Percentiles rank a stretch among this genome's conserved stretches.
These are phyloP conservation scores for Tinea pellionella DNA, from an alignment of 2,888 invertebrate species.

Conservation along the genomic window DNA sequence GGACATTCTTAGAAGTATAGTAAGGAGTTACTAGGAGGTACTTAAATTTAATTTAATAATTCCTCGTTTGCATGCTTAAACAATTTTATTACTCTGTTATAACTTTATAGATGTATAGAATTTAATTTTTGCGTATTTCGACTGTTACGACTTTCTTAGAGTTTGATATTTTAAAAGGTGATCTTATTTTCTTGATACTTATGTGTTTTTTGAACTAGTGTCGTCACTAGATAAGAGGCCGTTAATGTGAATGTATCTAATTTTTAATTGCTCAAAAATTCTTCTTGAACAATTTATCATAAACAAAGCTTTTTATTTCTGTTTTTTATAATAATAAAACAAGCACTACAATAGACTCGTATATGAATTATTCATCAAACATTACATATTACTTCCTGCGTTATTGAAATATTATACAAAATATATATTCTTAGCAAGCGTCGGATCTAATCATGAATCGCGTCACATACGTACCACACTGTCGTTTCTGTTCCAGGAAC, in stretches of 20 bases:
- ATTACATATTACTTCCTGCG: constrained; percentile 19
- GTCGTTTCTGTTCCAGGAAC: constrained; percentile 37
- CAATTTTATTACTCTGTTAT: background rate
- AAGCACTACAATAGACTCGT: background rate
- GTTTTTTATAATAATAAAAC: background rate
- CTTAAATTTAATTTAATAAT: background rate
- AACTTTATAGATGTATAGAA: background rate
- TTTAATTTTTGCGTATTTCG: too few relatives aligned
- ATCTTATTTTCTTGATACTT: too few relatives aligned
- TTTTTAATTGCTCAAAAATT: too few relatives aligned
- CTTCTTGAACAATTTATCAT: too few relatives aligned
- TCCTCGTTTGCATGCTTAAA: background rate
- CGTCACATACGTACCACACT: constrained; percentile 30
- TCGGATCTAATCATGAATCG: constrained; percentile 49
- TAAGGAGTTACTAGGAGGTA: background rate
- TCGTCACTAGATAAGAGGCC: too few relatives aligned
- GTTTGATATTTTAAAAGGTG: too few relatives aligned
- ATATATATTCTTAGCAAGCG: constrained; percentile 31
- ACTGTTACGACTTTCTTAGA: too few relatives aligned
- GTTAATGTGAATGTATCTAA: too few relatives aligned
- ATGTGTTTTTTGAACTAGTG: too few relatives aligned
- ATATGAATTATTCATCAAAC: constrained; percentile 4
- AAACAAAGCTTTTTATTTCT: background rate
- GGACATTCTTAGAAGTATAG: background rate
- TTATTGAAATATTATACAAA: constrained; percentile 19